A percentile compares a stretch with the other conserved stretches of the same genome.
phyloP scores from a whole-genome alignment of 2,113 vertebrate genomes.

The Cololabis saira region DNA sequence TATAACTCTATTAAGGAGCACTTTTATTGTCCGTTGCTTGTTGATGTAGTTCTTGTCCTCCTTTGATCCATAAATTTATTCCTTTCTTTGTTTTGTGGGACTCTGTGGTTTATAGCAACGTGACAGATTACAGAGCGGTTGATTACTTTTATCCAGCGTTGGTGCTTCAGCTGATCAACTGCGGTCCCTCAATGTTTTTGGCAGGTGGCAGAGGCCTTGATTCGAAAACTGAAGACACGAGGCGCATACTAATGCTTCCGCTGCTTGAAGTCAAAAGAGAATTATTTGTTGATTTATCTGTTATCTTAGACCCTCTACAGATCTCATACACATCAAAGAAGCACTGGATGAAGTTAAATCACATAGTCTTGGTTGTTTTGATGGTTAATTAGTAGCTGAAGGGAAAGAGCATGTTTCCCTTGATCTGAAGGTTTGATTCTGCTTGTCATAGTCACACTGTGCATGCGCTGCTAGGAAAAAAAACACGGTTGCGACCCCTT shows the following conservation, averaged over 20 bases:
- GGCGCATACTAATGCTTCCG: constrained; percentile 17
- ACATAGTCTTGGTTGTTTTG: constrained; percentile 20
- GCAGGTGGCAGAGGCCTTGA: constrained; percentile 6
- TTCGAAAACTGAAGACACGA: constrained; percentile 17
- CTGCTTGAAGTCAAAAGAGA: constrained; percentile 36
- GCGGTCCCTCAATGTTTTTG: constrained; percentile 20
- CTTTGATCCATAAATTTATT: constrained; percentile 8
- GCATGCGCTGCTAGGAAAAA: constrained; percentile 13
- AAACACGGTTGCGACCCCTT: constrained; percentile 42
- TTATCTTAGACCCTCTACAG: constrained; percentile 7
- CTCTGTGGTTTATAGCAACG: not conserved
- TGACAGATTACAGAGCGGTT: not conserved
- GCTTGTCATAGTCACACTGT: constrained; percentile 33
- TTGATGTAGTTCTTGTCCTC: not conserved
- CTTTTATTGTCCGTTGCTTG: constrained; percentile 1
- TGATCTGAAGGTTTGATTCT: constrained; percentile 24
- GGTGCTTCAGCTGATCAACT: constrained; percentile 23
- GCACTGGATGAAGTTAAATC: constrained; percentile 30
- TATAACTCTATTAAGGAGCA: constrained; percentile 18
- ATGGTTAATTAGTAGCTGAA: constrained; percentile 28
- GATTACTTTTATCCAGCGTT: not conserved
- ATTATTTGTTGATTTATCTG: constrained; percentile 37
- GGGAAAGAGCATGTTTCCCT: constrained; percentile 29
- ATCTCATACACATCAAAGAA: constrained; percentile 6
- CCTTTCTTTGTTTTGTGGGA: not conserved